Base-by-base conservation (phyloP, 2,113 vertebrate genomes). In the Puffinus mauretanicus region DNA sequence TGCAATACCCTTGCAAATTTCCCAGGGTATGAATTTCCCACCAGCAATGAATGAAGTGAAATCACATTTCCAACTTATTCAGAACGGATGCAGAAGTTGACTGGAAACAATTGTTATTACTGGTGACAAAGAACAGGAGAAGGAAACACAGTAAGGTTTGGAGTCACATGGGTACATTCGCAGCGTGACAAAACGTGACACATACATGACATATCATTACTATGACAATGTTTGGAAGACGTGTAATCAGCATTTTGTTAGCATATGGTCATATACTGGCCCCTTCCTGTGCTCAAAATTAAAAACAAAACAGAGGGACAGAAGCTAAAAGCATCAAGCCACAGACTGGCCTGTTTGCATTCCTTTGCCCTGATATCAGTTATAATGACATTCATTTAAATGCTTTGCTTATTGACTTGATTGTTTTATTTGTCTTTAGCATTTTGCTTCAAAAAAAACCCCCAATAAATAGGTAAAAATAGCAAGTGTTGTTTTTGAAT, bases 351-450 rank as follows among this genome's bases (percentile, higher is more conserved):
- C 70, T 77, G 82, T 82, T 95, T 61, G 66, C 94, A 93, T 95
- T 95, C 95, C 94, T 97, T 72, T 82, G 70, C 22, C 62, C 78
- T 96, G 86, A 21, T 94, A 94, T 24, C 83, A 91, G 52, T 46
- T 87, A 51, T 30, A 91, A 70, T 52, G 61, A 79, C 13, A 58
- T 46, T 89, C 73, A 94, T 85, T 87, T 82, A 89, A 86, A 87
- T 44, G n/a, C 49, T 89, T 87, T 73, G 40, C 49, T 87, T 88
- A 80, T 36, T 76, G 58, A 87, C 13, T n/a, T 88, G 22, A 34
- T 87, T 86, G 38, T 88, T 82, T 49, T 62, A 51, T 77, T 90
- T 78, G 29, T 65, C 57, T 92, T 87, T 27, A 87, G 83, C 54
- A 88, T 57, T 93, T 81, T 83, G 47, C 19, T 73, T 88, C n/a